Evolutionary conservation across 1,140 invertebrate species (phyloP), one percentile per base, ranked within the genome.

Genomic region (Caerostris extrusa): DNA sequence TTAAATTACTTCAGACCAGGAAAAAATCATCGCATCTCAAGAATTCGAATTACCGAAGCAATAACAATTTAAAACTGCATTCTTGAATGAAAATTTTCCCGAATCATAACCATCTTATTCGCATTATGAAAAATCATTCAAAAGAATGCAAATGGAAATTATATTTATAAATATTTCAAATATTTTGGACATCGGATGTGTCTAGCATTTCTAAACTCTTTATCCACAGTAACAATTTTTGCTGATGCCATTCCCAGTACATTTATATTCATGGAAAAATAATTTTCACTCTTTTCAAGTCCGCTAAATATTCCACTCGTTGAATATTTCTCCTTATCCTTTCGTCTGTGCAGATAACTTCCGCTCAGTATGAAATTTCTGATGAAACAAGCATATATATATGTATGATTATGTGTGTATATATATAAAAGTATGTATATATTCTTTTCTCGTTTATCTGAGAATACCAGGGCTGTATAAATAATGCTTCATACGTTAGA

Each of bases 401-500:
- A 64, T 17, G 12, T 61, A 14, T 61, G 34, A 1, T 34, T 34
- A 61, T 61, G 17, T 12, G 2, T 34, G 34, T 61, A 61, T 14
- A 61, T 12, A 1, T 61, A 61, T 61, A 61, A 14, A 12, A 14
- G 17, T 64, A 2, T 64, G 17, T 64, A 64, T 64, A 64, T 61
- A 57, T 88, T n/a, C 12, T 64, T 34, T 34, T 64, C 86, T 88
- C 7, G 55, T 81, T 91, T 91, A 91, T 91, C 71, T 91, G 71
- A 6, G 71, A 82, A 91, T 53, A 57, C n/a, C 89, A 91, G 89
- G 55, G n/a, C 69, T 7, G 34, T 91, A 56, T 91, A 34, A 91
- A 91, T 91, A 91, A 91, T 91, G 71, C 69, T 82, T 91, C 89
- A 91, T 91, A 91, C 69, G 64, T 81, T 91, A 91, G 71, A 91